Base-by-base conservation (phyloP, 2,888 invertebrate species). In the Tyria jacobaeae region DNA sequence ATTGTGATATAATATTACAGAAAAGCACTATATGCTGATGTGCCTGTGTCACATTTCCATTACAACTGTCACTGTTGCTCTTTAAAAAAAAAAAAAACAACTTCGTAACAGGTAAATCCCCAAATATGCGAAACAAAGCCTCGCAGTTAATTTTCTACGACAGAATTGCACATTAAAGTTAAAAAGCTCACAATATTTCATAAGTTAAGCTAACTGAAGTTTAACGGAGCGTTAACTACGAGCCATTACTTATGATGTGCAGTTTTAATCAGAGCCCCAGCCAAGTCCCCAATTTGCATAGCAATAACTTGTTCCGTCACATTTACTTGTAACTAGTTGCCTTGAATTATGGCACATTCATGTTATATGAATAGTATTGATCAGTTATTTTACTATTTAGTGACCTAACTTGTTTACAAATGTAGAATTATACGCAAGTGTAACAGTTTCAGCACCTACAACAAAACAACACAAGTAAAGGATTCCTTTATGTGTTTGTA, bases 221-320 rank as follows among this genome's bases (percentile, higher is more conserved):
- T 86, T 70, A 90, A 90, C 85, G 80, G 84, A 71, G 79, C 88
- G 87, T 83, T 67, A 78, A 70, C 70, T 76, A 64, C 71, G 83
- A 78, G 75, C 87, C 89, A 86, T 89, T 89, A 82, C 83, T 84
- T 87, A 84, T 85, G 86, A 87, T 78, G 82, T 68, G 79, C 78
- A 80, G 82, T 85, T 76, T 76, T 90, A 90, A 90, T 91, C 89
- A 90, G 84, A 79, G 65, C 57, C 49, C 67, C 55, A 54, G 78
- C 75, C 77, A 73, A 72, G 72, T 76, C 76, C 68, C 66, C 64
- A 71, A 89, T 91, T 89, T 90, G 90, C 90, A 91, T 91, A 80
- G 79, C 78, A 70, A 79, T 82, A 80, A 84, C 84, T 86, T 84
- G 80, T 90, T 88, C 88, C 89, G 83, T 79, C 74, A 87, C 89